phyloP scores from a whole-genome alignment of 2,888 invertebrate species.

The Scaptomyza reducta region DNA sequence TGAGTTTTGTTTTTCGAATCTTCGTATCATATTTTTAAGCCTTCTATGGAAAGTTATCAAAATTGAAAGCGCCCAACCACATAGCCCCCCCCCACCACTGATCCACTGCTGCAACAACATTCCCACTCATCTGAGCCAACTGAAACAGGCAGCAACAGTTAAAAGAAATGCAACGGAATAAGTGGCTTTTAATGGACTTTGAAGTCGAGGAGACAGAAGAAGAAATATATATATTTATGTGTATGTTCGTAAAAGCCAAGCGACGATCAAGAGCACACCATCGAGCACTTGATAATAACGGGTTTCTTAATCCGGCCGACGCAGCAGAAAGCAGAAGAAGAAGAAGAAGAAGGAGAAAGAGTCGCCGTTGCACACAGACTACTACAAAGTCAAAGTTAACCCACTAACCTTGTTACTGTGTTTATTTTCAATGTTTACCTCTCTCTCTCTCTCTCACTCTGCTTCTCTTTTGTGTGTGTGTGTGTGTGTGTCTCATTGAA shows the following conservation, averaged over 20 bases:
- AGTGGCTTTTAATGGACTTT: conserved; percentile 62
- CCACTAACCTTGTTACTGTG: conserved; percentile 75
- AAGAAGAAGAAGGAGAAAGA: conserved; percentile 38
- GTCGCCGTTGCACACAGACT: conserved; percentile 42
- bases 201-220: conserved; percentile 11
- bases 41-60: conserved; percentile 68
- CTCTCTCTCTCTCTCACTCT: conserved; percentile 3
- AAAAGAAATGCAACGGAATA: conserved; percentile 36
- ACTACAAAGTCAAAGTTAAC: conserved; percentile 59
- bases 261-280: conserved; percentile 36
- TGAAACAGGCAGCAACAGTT: not conserved
- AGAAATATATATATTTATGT: conserved; percentile 33
- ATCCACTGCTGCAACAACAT: not conserved
- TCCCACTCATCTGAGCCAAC: not conserved
- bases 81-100: too few relatives aligned
- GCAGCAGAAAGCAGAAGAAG: conserved; percentile 29
- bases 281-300: conserved; percentile 64
- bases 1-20: conserved; percentile 25
- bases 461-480: too few relatives aligned
- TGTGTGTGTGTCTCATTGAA: conserved; percentile 40
- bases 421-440: conserved; percentile 22
- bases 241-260: conserved; percentile 22
- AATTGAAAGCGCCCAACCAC: conserved; percentile 38
- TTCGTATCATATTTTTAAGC: conserved; percentile 14
- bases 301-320: conserved; percentile 70